Conservation (phyloP, 2,113 vertebrate species). For the Junco hyemalis region DNA sequence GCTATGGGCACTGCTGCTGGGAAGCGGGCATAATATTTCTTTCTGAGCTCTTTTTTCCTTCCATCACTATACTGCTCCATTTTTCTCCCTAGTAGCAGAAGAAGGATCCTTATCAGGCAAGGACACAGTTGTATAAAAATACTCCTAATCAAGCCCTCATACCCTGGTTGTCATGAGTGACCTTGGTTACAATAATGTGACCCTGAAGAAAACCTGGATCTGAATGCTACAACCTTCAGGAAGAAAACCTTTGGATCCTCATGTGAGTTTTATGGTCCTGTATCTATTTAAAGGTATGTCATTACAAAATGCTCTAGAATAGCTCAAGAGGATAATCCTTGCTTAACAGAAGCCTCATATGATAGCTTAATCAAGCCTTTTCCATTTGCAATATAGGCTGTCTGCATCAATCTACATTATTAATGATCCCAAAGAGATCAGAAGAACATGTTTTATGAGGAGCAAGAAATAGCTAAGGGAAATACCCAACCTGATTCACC, state of each 20-base stretch:
- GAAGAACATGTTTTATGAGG: not conserved
- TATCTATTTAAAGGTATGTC: conserved; percentile 13
- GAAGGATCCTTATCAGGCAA: not conserved
- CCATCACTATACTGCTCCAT: not conserved
- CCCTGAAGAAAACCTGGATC: not conserved
- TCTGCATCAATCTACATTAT: conserved; percentile 43
- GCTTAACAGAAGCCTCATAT: not conserved
- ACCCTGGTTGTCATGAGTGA: not conserved
- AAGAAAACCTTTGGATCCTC: not conserved
- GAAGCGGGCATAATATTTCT: not conserved
- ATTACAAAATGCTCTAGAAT: conserved; percentile 30
- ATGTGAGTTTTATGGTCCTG: not conserved
- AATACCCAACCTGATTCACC: not conserved
- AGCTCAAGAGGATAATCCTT: conserved; percentile 44
- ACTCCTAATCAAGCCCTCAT: not conserved
- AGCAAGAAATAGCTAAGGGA: conserved; percentile 3
- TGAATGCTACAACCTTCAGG: not conserved
- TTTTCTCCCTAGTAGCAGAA: not conserved
- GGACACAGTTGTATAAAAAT: not conserved
- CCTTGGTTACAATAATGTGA: not conserved
- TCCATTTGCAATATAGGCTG: not conserved
- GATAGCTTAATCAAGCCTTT: conserved; percentile 57
- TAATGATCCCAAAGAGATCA: conserved; percentile 34
- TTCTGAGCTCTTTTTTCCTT: not conserved
- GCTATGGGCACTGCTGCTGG: not conserved